phyloP scores from a whole-genome alignment of 1,140 invertebrate species.

The Daktulosphaira vitifoliae region DNA sequence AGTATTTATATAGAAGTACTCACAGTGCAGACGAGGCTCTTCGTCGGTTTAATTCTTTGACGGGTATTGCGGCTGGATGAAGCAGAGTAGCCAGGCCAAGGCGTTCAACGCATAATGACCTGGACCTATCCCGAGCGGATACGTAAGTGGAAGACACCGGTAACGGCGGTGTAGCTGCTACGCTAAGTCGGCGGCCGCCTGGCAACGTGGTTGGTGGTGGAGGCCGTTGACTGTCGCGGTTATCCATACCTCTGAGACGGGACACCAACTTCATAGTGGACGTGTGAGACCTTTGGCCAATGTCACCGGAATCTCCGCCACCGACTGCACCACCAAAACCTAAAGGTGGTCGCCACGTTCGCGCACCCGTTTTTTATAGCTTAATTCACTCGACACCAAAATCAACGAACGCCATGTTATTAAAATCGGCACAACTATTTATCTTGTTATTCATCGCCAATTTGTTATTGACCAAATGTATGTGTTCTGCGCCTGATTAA shows the following conservation, averaged over 20 bases:
- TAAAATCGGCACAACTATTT: too few relatives aligned
- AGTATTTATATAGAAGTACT: too few relatives aligned
- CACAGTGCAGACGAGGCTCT: conserved; percentile 39
- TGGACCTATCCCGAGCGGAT: conserved; percentile 37
- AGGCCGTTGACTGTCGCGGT: background rate
- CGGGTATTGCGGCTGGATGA: conserved; percentile 37
- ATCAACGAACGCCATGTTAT: too few relatives aligned
- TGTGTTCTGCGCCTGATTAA: too few relatives aligned
- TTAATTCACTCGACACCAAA: too few relatives aligned
- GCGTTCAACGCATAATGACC: conserved; percentile 39
- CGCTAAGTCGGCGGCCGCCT: conserved; percentile 16
- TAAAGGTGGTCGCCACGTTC: background rate
- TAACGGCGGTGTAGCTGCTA: background rate
- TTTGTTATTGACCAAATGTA: too few relatives aligned
- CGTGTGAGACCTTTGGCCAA: background rate
- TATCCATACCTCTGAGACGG: conserved; percentile 22
- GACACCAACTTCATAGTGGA: conserved; percentile 33
- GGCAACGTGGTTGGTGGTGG: conserved; percentile 10
- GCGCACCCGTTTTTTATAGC: background rate
- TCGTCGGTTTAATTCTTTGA: conserved; percentile 37
- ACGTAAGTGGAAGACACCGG: background rate
- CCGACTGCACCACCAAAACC: background rate
- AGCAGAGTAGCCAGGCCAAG: conserved; percentile 35
- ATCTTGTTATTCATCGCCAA: too few relatives aligned
- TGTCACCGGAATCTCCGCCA: background rate